Base-by-base conservation (phyloP, 53 echinoderm and acorn worm genomes). In the Apostichopus leukothele region DNA sequence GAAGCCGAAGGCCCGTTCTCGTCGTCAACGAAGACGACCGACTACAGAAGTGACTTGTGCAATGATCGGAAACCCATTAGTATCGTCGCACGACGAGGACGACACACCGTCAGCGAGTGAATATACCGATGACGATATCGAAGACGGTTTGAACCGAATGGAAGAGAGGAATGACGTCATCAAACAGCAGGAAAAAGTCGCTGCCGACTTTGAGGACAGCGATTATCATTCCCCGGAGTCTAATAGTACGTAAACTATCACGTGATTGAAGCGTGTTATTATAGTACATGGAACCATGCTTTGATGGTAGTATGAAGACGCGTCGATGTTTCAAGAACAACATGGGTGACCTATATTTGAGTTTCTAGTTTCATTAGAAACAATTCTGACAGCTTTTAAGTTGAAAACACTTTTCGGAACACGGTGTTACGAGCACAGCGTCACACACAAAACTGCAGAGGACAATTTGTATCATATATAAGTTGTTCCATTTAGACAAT, bases 121-220 rank as follows among this genome's bases (percentile, higher is more conserved):
- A 67, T 85, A 85, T n/a, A 85, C 85, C n/a, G 85, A 85, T 50
- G 85, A 85, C 66, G 85, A 85, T 16, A 85, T 85, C 85, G 85
- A 85, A 39, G 85, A 85, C 21, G 85, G 85, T 67, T 60, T 85
- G 67, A 63, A 61, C 7, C 27, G 14, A 18, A 66, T 85, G 18
- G 50, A 50, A 9, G 68, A 67, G n/a, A 19, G 71, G 16, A 18
- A 71, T n/a, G 20, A 71, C 14, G n/a, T n/a, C 71, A 71, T 19
- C 18, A 19, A 5, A 18, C 7, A 22, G 81, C 54, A 54, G 4
- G 54, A 8, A 1, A 23, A 54, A 55, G 79, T 9, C 50, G 53
- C 10, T 81, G 5, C 20, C 12, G 81, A 81, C 18, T 54, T 81
- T 59, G 81, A 54, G 18, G 81, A 81, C 23, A 81, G 81, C 23